Evolutionary conservation across 2,888 invertebrate genomes (phyloP).

Genomic region (Trachelus stipa): DNA sequence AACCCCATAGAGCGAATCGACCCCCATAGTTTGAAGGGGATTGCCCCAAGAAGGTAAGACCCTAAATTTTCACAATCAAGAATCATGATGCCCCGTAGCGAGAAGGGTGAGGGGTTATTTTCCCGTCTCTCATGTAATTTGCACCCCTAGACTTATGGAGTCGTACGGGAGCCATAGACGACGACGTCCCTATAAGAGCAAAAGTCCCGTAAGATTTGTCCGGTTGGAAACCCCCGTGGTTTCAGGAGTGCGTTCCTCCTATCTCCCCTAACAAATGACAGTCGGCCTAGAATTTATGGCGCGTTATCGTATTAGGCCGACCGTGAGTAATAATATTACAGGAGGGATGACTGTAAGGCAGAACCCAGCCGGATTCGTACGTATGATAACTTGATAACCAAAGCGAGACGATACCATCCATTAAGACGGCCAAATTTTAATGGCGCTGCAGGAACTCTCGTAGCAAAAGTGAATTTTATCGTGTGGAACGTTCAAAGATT

Average conservation of each 20-base stretch:
- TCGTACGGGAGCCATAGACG: neutral
- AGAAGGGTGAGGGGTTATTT: neutral
- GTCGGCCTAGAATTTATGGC: conserved; percentile 8
- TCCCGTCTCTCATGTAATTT: conserved; percentile 6
- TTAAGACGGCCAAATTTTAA: conserved; percentile 38
- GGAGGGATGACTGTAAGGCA: neutral
- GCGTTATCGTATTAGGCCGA: neutral
- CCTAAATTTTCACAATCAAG: conserved; percentile 23
- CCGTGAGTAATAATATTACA: neutral
- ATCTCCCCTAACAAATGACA: conserved; percentile 8
- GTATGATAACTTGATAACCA: neutral
- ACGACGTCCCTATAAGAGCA: neutral
- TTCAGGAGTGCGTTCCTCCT: neutral
- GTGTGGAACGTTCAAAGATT: neutral
- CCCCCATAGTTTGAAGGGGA: neutral
- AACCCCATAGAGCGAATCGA: neutral
- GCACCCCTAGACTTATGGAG: conserved; percentile 13
- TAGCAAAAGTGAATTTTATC: neutral
- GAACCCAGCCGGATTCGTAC: neutral
- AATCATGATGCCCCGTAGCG: conserved; percentile 20
- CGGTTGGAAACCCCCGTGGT: conserved; percentile 6
- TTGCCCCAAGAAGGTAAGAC: neutral
- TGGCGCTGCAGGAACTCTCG: conserved; percentile 23
- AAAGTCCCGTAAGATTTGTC: conserved; percentile 8
- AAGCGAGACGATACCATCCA: neutral